A percentile compares a stretch with the other conserved stretches of the same genome.
Evolutionary conservation across 1,140 invertebrate genomes (phyloP).

Genomic region (Cotesia chilonis): DNA sequence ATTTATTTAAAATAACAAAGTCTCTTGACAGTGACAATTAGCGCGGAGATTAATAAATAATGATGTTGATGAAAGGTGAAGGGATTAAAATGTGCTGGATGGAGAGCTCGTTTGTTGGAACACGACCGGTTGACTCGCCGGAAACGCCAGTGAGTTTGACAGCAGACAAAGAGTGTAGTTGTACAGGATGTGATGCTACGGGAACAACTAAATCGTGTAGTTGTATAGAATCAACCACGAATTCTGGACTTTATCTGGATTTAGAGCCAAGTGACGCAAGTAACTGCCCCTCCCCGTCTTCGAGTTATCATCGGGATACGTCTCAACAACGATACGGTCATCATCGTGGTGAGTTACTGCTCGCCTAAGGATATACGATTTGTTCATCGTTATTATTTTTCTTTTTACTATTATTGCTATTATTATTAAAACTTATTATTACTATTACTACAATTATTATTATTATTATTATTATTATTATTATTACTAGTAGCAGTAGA

Average conservation of each 20-base stretch:
- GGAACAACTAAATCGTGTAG: conserved; percentile 57
- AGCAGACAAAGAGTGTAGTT: conserved; percentile 66
- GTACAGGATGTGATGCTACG: conserved; percentile 55
- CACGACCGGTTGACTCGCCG: conserved; percentile 82
- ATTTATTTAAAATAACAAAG: neutral
- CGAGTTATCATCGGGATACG: conserved; percentile 48
- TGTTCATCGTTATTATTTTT: conserved; percentile 36
- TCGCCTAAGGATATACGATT: conserved; percentile 57
- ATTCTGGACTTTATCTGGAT: conserved; percentile 58
- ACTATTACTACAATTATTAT: conserved; percentile 17
- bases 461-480: neutral
- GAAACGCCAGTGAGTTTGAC: conserved; percentile 77
- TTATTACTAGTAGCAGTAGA: conserved; percentile 1
- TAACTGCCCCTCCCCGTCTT: conserved; percentile 48
- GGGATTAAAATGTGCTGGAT: conserved; percentile 78
- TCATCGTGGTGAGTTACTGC: conserved; percentile 72
- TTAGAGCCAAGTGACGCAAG: conserved; percentile 50
- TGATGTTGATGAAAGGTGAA: conserved; percentile 51
- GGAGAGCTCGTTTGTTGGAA: conserved; percentile 90
- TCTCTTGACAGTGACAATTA: neutral
- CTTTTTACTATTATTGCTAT: conserved; percentile 17
- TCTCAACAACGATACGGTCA: conserved; percentile 62
- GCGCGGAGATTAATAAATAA: conserved; percentile 4
- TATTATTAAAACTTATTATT: conserved; percentile 27
- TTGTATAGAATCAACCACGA: conserved; percentile 54